These are phyloP conservation scores for Helicoverpa zea DNA, from an alignment of 1,140 invertebrate genomes.

Conservation along the genomic window DNA sequence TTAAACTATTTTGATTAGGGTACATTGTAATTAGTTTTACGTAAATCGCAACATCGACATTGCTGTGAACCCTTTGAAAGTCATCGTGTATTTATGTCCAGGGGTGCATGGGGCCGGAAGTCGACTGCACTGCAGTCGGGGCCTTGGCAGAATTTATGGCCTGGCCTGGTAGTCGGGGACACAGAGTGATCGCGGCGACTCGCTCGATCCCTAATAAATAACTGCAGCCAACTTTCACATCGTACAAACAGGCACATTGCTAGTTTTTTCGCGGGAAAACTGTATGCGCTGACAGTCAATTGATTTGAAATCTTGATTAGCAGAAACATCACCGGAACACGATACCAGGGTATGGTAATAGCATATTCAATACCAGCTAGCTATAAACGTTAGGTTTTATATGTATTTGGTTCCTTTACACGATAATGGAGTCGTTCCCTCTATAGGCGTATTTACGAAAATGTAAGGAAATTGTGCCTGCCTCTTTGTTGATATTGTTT, in stretches of 20 bases:
- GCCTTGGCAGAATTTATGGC: slow-evolving; percentile 63
- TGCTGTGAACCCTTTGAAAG: slow-evolving; percentile 39
- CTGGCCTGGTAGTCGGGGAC: slow-evolving; percentile 59
- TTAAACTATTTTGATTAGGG: not conserved
- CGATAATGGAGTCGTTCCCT: slow-evolving; percentile 24
- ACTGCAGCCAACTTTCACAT: slow-evolving; percentile 60
- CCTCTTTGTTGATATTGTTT: slow-evolving; percentile 30
- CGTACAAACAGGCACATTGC: slow-evolving; percentile 52
- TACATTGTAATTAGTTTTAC: slow-evolving; percentile 6
- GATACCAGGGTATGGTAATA: slow-evolving; percentile 7
- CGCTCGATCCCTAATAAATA: slow-evolving; percentile 69
- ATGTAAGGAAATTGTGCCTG: slow-evolving; percentile 7
- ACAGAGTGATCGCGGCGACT: slow-evolving; percentile 68
- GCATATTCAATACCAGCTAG: slow-evolving; percentile 16
- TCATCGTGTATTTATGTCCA: slow-evolving; percentile 46
- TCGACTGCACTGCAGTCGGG: slow-evolving; percentile 53
- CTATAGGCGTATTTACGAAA: slow-evolving; percentile 20
- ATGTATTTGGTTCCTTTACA: slow-evolving; percentile 21
- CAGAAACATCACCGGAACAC: slow-evolving; percentile 11
- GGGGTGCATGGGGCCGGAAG: slow-evolving; percentile 42
- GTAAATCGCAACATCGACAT: slow-evolving; percentile 11
- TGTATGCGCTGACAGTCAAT: slow-evolving; percentile 50
- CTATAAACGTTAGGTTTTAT: slow-evolving; percentile 15
- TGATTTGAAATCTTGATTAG: slow-evolving; percentile 44
- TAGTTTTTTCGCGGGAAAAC: slow-evolving; percentile 58